These are phyloP conservation scores for Bicyclus anynana DNA, from an alignment of 1,140 invertebrate genomes.

Conservation along the genomic window DNA sequence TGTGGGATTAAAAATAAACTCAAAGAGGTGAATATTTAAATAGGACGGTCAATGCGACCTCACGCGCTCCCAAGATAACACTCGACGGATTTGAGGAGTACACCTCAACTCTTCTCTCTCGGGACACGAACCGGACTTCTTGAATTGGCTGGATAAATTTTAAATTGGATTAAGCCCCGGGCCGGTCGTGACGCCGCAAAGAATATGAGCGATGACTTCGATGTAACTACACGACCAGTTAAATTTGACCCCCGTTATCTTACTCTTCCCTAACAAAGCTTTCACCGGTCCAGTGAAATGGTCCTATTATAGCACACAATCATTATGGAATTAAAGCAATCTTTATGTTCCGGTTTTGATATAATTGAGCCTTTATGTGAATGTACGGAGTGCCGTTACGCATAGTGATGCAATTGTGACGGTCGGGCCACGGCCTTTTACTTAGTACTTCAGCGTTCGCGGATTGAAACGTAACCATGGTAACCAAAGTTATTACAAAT, in stretches of 20 bases:
- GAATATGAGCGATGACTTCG: constrained; percentile 67
- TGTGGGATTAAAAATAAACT: constrained; percentile 42
- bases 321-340: constrained; percentile 63
- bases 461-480: no score
- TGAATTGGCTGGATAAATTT: constrained; percentile 59
- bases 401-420: constrained; percentile 39
- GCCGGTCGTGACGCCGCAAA: constrained; percentile 65
- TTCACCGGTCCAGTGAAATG: constrained; percentile 26
- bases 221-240: constrained; percentile 32
- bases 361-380: constrained; percentile 54
- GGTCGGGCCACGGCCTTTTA: no score
- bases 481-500: no score
- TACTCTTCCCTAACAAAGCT: constrained; percentile 26
- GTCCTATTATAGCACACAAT: constrained; percentile 46
- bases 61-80: constrained; percentile 50
- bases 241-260: constrained; percentile 27
- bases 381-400: constrained; percentile 48
- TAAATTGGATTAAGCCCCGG: constrained; percentile 66
- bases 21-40: constrained; percentile 56
- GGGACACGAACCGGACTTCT: constrained; percentile 51
- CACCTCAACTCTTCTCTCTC: constrained; percentile 24
- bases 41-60: constrained; percentile 61
- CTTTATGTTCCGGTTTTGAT: constrained; percentile 54
- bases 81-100: constrained; percentile 44
- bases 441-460: no score